These are phyloP conservation scores for Apostichopus parvimensis DNA, from an alignment of 35 echinoderm and acorn worm species.

Conservation along the genomic window DNA sequence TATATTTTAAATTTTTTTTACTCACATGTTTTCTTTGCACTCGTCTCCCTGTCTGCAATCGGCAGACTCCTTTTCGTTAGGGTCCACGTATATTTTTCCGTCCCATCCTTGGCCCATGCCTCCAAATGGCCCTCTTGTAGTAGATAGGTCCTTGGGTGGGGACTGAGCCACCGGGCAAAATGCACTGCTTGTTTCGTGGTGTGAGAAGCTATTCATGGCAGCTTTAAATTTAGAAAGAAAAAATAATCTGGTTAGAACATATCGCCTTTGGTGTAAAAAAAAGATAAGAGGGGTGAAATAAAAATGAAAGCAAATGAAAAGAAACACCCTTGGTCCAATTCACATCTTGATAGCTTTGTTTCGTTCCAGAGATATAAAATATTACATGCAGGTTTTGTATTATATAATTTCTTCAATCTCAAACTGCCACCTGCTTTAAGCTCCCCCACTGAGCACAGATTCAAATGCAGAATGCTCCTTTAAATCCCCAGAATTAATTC, in stretches of 20 bases:
- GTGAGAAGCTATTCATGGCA: not conserved
- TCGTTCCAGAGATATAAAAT: too few relatives aligned
- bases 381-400: too few relatives aligned
- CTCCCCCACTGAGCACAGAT: too few relatives aligned
- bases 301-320: not conserved
- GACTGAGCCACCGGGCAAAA: constrained; percentile 5
- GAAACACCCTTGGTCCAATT: too few relatives aligned
- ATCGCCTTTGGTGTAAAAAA: too few relatives aligned
- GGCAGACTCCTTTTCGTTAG: not conserved
- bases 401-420: too few relatives aligned
- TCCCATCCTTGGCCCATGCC: not conserved
- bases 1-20: not conserved
- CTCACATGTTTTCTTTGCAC: constrained; percentile 41
- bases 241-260: not conserved
- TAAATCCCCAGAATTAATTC: too few relatives aligned
- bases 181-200: constrained; percentile 29
- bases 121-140: not conserved
- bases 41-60: constrained; percentile 3
- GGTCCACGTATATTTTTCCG: constrained; percentile 23
- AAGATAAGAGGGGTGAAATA: not conserved
- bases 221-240: not conserved
- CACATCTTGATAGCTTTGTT: too few relatives aligned
- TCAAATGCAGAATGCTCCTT: too few relatives aligned
- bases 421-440: too few relatives aligned
- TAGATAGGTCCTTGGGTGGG: not conserved